Evolutionary conservation across 2,888 invertebrate species (phyloP).

Genomic region (Pheosia gnoma): DNA sequence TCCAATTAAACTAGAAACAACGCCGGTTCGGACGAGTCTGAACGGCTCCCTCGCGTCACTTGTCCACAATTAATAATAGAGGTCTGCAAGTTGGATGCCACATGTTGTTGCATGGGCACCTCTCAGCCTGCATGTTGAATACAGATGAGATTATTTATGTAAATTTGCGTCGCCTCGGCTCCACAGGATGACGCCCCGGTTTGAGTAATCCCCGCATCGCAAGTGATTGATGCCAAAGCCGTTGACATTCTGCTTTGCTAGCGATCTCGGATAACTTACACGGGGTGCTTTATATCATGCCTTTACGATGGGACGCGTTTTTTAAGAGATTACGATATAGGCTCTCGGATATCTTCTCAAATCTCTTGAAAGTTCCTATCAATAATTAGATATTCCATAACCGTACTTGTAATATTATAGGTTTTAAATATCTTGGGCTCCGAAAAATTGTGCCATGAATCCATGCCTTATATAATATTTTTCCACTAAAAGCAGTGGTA

Average conservation of each 20-base stretch:
- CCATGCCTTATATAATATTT: no score
- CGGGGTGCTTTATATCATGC: conserved; percentile 37
- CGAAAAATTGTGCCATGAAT: no score
- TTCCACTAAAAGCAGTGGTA: no score
- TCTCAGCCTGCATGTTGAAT: conserved; percentile 74
- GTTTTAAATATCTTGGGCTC: neutral
- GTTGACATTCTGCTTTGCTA: conserved; percentile 63
- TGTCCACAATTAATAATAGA: conserved; percentile 80
- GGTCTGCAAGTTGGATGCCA: conserved; percentile 79
- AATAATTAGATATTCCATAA: neutral
- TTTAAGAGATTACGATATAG: conserved; percentile 20
- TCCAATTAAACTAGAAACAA: conserved; percentile 68
- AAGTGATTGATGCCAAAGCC: conserved; percentile 75
- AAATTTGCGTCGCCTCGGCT: conserved; percentile 69
- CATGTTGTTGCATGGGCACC: conserved; percentile 79
- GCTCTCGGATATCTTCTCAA: neutral
- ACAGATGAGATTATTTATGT: conserved; percentile 82
- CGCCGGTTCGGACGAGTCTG: conserved; percentile 42
- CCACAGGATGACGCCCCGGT: conserved; percentile 65
- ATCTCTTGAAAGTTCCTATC: neutral
- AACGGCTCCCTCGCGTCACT: conserved; percentile 67
- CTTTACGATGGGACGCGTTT: conserved; percentile 28
- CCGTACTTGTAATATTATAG: neutral
- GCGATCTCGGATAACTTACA: conserved; percentile 44
- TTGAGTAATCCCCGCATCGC: conserved; percentile 71